These are phyloP conservation scores for Arvicanthis niloticus DNA, from an alignment of 2,113 vertebrate species.

Conservation along the genomic window DNA sequence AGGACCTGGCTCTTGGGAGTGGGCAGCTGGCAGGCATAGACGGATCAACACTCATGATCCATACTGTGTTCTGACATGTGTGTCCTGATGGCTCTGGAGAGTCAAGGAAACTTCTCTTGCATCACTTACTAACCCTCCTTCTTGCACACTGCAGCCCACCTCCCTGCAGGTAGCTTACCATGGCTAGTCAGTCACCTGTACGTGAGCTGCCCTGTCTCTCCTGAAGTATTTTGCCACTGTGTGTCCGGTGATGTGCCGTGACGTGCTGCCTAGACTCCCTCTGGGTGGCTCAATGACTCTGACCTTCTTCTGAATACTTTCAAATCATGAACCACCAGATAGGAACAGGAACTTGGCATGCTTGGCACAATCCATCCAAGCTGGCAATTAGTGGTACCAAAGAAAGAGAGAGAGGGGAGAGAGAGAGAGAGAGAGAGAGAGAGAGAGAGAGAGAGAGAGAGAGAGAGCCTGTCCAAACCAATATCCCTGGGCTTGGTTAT, in stretches of 20 bases:
- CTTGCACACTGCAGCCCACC: too few species aligned
- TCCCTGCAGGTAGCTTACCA: not conserved
- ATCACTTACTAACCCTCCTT: not conserved
- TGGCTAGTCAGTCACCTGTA: not conserved
- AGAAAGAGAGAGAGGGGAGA: not conserved
- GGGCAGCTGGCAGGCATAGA: not conserved
- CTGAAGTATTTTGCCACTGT: not conserved
- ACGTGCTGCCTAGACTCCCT: not conserved
- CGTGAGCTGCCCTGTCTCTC: constrained; percentile 69
- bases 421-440: not conserved
- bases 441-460: not conserved
- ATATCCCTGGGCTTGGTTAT: constrained; percentile 63
- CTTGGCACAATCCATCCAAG: rapidly evolving
- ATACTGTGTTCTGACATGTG: not conserved
- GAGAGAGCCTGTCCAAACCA: not conserved
- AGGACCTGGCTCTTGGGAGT: rapidly evolving
- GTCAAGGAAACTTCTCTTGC: not conserved
- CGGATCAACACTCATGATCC: rapidly evolving
- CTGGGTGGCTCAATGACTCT: not conserved
- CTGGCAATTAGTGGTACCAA: not conserved
- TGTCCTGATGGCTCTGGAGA: rapidly evolving
- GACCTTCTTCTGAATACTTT: not conserved
- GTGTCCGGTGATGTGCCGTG: not conserved
- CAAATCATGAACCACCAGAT: not conserved
- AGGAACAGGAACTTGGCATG: not conserved